A percentile compares a stretch with the other conserved stretches of the same genome.
phyloP scores from a whole-genome alignment of 2,888 invertebrate genomes.

The Platycheirus rosarum region DNA sequence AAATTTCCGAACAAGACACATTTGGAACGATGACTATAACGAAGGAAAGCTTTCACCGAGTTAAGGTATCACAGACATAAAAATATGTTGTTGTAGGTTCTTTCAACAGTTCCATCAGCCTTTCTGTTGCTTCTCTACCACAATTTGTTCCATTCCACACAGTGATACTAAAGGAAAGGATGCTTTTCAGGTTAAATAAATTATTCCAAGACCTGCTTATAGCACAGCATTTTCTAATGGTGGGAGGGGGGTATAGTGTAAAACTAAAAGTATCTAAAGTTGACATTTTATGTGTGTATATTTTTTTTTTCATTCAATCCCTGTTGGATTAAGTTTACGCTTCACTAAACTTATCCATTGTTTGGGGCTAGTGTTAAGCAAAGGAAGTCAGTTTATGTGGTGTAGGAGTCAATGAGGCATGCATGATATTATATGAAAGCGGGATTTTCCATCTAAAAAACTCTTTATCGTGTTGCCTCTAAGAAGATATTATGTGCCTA shows the following conservation, averaged over 20 bases:
- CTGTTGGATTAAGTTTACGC: constrained; percentile 50
- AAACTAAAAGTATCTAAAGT: constrained; percentile 55
- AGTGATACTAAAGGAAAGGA: constrained; percentile 20
- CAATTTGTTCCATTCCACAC: constrained; percentile 19
- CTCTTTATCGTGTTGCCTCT: constrained; percentile 31
- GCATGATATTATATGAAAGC: constrained; percentile 48
- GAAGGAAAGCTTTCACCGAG: constrained; percentile 39
- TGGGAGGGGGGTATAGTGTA: constrained; percentile 26
- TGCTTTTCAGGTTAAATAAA: constrained; percentile 57
- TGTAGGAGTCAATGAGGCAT: constrained; percentile 52
- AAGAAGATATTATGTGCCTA: constrained; percentile 1
- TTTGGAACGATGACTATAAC: constrained; percentile 17
- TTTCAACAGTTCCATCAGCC: constrained; percentile 46
- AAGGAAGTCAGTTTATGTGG: constrained; percentile 24
- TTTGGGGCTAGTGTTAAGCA: constrained; percentile 9
- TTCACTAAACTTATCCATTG: constrained; percentile 39
- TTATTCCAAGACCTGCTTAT: constrained; percentile 36
- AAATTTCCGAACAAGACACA: constrained; percentile 63
- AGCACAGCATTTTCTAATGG: no score
- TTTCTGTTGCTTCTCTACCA: constrained; percentile 7
- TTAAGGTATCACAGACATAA: constrained; percentile 46
- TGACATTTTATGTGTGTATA: constrained; percentile 52
- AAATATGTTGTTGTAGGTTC: constrained; percentile 45
- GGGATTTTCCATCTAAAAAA: constrained; percentile 18
- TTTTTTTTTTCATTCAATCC: constrained; percentile 59